A percentile compares a stretch with the other conserved stretches of the same genome.
Conservation (phyloP, 2,888 invertebrate genomes). For the Drosophila hawaiiensis region DNA sequence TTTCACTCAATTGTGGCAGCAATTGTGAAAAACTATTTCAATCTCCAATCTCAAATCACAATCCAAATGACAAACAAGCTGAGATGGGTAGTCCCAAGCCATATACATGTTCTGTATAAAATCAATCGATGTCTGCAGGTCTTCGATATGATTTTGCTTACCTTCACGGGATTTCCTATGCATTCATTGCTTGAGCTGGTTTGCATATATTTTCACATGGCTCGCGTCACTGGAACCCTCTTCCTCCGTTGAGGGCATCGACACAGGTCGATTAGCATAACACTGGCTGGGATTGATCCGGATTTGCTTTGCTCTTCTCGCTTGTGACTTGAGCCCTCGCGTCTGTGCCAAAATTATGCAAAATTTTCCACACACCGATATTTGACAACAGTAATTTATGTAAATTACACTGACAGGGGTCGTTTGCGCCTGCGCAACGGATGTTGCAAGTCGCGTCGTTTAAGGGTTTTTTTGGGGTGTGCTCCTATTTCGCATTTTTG, state of each 20-base stretch:
- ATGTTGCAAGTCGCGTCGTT: conserved; percentile 62
- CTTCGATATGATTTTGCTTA: conserved; percentile 31
- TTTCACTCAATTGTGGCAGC: conserved; percentile 77
- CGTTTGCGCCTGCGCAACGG: conserved; percentile 58
- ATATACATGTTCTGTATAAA: conserved; percentile 19
- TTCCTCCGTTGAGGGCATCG: conserved; percentile 44
- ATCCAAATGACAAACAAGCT: conserved; percentile 72
- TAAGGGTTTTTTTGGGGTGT: conserved; percentile 48
- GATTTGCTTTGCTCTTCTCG: conserved; percentile 32
- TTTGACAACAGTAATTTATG: conserved; percentile 77
- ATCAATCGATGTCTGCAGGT: conserved; percentile 57
- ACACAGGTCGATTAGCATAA: conserved; percentile 84
- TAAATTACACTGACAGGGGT: conserved; percentile 66
- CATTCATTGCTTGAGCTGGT: conserved; percentile 45
- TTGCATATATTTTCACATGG: conserved; percentile 71
- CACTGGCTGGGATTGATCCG: conserved; percentile 55
- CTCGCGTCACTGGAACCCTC: conserved; percentile 74
- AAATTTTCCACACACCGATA: conserved; percentile 63
- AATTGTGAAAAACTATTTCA: conserved; percentile 77
- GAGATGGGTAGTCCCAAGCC: neutral
- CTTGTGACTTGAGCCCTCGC: neutral
- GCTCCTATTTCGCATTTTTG: conserved; percentile 53
- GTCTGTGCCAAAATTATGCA: conserved; percentile 80
- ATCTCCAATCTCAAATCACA: conserved; percentile 56
- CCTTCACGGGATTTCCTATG: conserved; percentile 45